Evolutionary conservation across 2,797 vertebrate species (phyloP), one percentile per base, ranked within the genome.

Genomic region (Tauraco hartlaubi): DNA sequence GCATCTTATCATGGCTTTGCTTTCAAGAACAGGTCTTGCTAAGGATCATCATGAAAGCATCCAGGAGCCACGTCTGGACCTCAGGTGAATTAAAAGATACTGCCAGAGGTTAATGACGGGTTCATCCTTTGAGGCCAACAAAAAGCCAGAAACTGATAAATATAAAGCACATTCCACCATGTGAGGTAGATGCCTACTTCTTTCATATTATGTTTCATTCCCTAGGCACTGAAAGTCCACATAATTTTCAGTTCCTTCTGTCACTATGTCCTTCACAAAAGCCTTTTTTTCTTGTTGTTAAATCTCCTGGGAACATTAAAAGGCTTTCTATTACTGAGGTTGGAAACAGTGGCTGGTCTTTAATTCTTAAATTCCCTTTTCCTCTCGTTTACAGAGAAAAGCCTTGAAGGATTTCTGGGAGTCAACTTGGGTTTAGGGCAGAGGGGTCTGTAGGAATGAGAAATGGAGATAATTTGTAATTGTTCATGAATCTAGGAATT

Each of bases 181-280:
- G 18, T 46, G 58, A 92, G n/a, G 72, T 33, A 54, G 79, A 69
- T 62, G 49, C 21, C 71, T 91, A 12, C 46, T 93, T 76, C 83
- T 87, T 90, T 79, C 90, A 84, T 62, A 88, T 80, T 74, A 26
- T 49, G 29, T 78, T 96, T 94, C 26, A 33, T 63, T 92, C 62
- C 58, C 85, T 78, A 59, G 74, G 26, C 19, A 21, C 46, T 55
- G 85, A 67, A 83, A 22, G 82, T 44, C 61, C 77, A 66, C 43
- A 58, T 82, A 64, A 91, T 92, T 94, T 94, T 84, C 67, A 74
- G 33, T 74, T 94, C 23, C 43, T 94, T 92, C 74, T 74, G 44
- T 64, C 49, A 82, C 59, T 5, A 19, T 49, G 68, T 79, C 83
- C 85, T 95, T 72, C 67, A 75, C 25, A 67, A 73, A 89, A 94